A percentile compares a stretch with the other conserved stretches of the same genome.
Evolutionary conservation across 2,888 invertebrate genomes (phyloP).

Genomic region (Ornithoptera priamus): DNA sequence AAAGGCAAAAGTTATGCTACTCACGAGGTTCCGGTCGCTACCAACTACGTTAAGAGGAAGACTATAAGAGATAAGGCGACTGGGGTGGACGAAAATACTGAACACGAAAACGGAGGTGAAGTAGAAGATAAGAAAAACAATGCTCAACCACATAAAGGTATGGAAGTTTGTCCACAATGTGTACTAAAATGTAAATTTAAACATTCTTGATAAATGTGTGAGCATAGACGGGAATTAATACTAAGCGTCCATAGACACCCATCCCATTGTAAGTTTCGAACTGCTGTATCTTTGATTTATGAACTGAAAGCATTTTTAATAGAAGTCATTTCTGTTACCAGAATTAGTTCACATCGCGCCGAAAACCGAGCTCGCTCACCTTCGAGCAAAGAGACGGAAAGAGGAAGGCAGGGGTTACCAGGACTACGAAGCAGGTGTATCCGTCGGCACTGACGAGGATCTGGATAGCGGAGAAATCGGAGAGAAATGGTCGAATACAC

Average conservation of each 20-base stretch:
- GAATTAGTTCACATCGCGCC: constrained; percentile 23
- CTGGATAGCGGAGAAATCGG: constrained; percentile 9
- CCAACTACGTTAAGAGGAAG: constrained; percentile 6
- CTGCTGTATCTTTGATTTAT: too few species aligned
- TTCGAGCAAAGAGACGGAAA: constrained; percentile 22
- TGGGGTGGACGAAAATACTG: background rate
- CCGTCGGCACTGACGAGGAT: constrained; percentile 21
- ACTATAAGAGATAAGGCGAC: constrained; percentile 8
- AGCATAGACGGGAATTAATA: too few species aligned
- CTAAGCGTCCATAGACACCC: too few species aligned
- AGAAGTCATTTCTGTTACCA: background rate
- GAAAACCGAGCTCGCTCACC: constrained; percentile 24
- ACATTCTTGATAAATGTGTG: too few species aligned
- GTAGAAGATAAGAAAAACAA: constrained; percentile 16
- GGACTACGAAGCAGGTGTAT: constrained; percentile 11
- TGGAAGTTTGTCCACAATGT: background rate
- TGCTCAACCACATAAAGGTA: constrained; percentile 17
- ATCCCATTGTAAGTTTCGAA: too few species aligned
- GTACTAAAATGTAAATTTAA: too few species aligned
- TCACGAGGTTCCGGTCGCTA: background rate
- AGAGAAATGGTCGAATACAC: constrained; percentile 25
- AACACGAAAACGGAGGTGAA: constrained; percentile 6
- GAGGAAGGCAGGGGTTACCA: constrained; percentile 15
- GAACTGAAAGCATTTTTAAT: background rate
- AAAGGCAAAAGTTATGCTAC: constrained; percentile 29